A percentile compares a stretch with the other conserved stretches of the same genome.
phyloP scores from a whole-genome alignment of 2,113 vertebrate genomes.

The Pimephales promelas region DNA sequence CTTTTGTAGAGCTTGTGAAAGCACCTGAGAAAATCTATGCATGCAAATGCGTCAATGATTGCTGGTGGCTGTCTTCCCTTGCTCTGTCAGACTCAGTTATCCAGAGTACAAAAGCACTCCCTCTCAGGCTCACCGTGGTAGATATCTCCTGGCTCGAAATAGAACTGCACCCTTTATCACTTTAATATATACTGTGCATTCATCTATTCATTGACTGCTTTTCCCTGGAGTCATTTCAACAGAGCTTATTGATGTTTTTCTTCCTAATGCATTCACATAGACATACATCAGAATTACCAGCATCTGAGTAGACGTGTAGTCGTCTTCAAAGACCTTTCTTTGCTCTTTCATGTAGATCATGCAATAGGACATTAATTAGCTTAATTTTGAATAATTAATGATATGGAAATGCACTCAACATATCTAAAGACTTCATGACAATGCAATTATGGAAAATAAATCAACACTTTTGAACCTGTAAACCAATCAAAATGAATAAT shows the following conservation, averaged over 20 bases:
- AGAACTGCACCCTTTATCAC: not conserved
- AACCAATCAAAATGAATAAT: not conserved
- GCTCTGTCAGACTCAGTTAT: not conserved
- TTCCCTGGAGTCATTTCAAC: not conserved
- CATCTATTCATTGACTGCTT: slow-evolving; percentile 8
- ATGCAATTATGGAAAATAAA: not conserved
- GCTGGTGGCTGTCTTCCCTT: not conserved
- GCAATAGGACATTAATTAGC: not conserved
- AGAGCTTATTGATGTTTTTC: slow-evolving; percentile 15
- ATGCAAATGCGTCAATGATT: not conserved
- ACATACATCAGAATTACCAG: not conserved
- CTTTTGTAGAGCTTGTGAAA: not conserved
- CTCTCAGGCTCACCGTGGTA: not conserved
- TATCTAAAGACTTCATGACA: not conserved
- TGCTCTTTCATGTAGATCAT: not conserved
- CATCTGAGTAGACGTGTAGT: not conserved
- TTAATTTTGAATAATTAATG: not conserved
- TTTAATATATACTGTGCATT: slow-evolving; percentile 11
- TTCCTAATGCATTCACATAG: slow-evolving; percentile 32
- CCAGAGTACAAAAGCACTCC: not conserved
- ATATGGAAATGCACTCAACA: not conserved
- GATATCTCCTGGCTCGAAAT: slow-evolving; percentile 8
- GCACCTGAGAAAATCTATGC: not conserved
- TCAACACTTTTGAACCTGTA: slow-evolving; percentile 9
- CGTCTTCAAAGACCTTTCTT: not conserved